phyloP scores from a whole-genome alignment of 2,113 vertebrate genomes.

The Puffinus mauretanicus region DNA sequence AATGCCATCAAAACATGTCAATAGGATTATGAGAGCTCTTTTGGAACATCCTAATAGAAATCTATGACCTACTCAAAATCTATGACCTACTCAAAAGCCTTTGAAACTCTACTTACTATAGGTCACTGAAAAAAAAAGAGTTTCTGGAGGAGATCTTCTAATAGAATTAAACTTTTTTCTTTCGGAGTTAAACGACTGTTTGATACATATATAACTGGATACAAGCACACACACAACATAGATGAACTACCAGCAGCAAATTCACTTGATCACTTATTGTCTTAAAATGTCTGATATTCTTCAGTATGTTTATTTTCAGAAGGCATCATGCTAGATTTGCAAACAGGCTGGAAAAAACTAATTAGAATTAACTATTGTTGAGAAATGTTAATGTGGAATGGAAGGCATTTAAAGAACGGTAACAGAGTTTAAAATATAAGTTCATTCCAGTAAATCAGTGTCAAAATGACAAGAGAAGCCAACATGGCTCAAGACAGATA shows the following conservation, averaged over 20 bases:
- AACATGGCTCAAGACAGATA: slow-evolving; percentile 46
- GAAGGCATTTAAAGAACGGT: slow-evolving; percentile 37
- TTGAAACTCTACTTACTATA: not conserved
- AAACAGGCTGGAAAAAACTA: slow-evolving; percentile 31
- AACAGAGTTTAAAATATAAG: slow-evolving; percentile 39
- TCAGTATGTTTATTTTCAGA: slow-evolving; percentile 25
- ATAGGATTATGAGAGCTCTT: not conserved
- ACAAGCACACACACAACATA: not conserved
- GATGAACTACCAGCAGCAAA: not conserved
- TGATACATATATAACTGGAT: not conserved
- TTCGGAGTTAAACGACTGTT: not conserved
- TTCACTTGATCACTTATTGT: not conserved
- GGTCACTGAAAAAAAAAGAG: not conserved
- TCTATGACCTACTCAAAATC: not conserved
- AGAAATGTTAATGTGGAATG: slow-evolving; percentile 41
- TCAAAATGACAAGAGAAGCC: slow-evolving; percentile 72
- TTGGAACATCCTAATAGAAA: not conserved
- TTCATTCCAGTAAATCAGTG: slow-evolving; percentile 73
- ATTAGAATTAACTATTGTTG: slow-evolving; percentile 30
- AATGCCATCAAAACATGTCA: not conserved
- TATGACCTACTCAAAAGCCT: not conserved
- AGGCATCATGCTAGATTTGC: not conserved
- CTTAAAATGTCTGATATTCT: not conserved
- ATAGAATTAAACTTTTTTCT: not conserved
- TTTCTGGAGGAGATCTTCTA: not conserved